These are phyloP conservation scores for Halcyon malimbica DNA, from an alignment of 2,113 vertebrate species.

Conservation along the genomic window DNA sequence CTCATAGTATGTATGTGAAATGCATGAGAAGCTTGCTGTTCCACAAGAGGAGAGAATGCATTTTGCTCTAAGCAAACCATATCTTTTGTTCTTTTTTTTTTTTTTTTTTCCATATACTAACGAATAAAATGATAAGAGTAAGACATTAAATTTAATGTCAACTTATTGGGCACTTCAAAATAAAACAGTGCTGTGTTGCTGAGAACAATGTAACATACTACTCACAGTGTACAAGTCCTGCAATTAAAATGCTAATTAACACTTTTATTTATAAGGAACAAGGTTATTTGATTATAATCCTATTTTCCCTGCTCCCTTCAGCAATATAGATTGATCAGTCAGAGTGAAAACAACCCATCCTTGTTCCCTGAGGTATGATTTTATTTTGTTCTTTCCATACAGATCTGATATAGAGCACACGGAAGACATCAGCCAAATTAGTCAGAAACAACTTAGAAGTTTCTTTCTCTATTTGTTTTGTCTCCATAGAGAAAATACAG, in stretches of 20 bases:
- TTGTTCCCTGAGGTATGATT: conserved; percentile 1
- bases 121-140: neutral
- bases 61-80: neutral
- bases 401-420: neutral
- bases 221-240: neutral
- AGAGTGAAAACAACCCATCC: neutral
- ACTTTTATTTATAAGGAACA: conserved; percentile 41
- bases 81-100: neutral
- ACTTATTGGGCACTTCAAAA: conserved; percentile 8
- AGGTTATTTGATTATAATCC: conserved; percentile 42
- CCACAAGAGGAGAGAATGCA: neutral
- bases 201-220: neutral
- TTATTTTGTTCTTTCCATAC: neutral
- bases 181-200: neutral
- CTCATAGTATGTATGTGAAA: neutral
- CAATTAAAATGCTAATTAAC: conserved; percentile 60
- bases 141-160: conserved; percentile 4
- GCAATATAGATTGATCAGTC: neutral
- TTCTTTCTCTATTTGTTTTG: neutral
- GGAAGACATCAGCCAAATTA: neutral
- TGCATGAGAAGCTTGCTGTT: neutral
- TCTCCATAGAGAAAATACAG: neutral
- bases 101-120: neutral
- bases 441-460: neutral
- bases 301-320: conserved; percentile 7